phyloP scores from a whole-genome alignment of 2,888 invertebrate genomes.

The Rhopalosiphum nymphaeae region DNA sequence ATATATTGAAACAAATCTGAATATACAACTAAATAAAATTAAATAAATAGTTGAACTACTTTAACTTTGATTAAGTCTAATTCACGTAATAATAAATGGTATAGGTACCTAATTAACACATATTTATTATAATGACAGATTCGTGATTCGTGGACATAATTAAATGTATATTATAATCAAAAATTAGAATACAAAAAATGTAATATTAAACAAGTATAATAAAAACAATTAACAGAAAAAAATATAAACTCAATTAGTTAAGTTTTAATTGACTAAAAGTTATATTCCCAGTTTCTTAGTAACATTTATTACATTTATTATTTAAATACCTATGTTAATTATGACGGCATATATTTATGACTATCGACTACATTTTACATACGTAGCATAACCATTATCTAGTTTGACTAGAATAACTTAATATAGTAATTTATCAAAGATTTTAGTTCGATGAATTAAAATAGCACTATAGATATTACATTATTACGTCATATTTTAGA shows the following conservation, averaged over 20 bases:
- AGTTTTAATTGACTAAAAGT: no score
- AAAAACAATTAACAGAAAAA: neutral
- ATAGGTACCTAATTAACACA: neutral
- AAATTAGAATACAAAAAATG: neutral
- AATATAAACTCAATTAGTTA: no score
- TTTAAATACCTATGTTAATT: neutral
- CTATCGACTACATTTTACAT: neutral
- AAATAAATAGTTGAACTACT: neutral
- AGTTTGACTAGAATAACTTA: neutral
- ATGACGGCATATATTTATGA: neutral
- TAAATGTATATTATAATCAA: neutral
- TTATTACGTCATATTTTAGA: constrained; percentile 11
- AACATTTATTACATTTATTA: no score
- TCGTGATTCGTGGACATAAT: neutral
- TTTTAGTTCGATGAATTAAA: neutral
- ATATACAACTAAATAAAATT: neutral
- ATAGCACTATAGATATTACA: neutral
- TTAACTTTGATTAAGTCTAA: neutral
- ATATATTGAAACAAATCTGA: neutral
- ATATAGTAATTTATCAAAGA: neutral
- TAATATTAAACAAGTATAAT: neutral
- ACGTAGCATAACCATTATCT: neutral
- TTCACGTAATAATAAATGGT: neutral
- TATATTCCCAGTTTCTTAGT: no score
- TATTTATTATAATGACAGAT: neutral